Evolutionary conservation across 2,888 invertebrate genomes (phyloP).

Genomic region (Epirrita christyi): DNA sequence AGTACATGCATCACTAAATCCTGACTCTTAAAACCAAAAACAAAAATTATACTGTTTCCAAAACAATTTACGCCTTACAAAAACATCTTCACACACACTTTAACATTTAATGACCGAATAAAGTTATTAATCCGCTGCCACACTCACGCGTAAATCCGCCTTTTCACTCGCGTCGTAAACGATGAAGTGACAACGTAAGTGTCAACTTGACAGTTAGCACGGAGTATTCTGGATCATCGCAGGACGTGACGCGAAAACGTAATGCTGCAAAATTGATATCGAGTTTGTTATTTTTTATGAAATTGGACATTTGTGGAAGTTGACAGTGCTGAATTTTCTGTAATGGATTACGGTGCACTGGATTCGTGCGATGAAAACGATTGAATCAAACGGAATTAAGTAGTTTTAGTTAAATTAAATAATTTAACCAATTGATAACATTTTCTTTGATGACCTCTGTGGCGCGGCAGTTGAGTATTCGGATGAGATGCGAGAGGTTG

Average conservation of each 20-base stretch:
- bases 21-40: background rate
- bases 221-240: slow-evolving; percentile 27
- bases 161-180: slow-evolving; percentile 30
- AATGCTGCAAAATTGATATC: slow-evolving; percentile 35
- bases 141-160: slow-evolving; percentile 21
- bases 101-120: slow-evolving; percentile 25
- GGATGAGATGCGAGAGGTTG: too few relatives aligned
- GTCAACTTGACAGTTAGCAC: slow-evolving; percentile 25
- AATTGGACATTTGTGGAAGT: slow-evolving; percentile 9
- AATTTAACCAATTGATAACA: too few relatives aligned
- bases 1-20: too few relatives aligned
- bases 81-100: slow-evolving; percentile 12
- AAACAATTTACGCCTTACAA: slow-evolving; percentile 12
- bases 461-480: too few relatives aligned
- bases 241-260: slow-evolving; percentile 30
- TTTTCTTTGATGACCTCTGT: too few relatives aligned
- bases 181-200: slow-evolving; percentile 18
- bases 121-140: slow-evolving; percentile 27
- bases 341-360: slow-evolving; percentile 5
- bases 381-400: too few relatives aligned
- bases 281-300: slow-evolving; percentile 30
- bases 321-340: slow-evolving; percentile 1
- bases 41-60: background rate
- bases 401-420: too few relatives aligned
- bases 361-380: background rate